These are phyloP conservation scores for Leptothorax acervorum DNA, from an alignment of 2,888 invertebrate genomes.

Conservation along the genomic window DNA sequence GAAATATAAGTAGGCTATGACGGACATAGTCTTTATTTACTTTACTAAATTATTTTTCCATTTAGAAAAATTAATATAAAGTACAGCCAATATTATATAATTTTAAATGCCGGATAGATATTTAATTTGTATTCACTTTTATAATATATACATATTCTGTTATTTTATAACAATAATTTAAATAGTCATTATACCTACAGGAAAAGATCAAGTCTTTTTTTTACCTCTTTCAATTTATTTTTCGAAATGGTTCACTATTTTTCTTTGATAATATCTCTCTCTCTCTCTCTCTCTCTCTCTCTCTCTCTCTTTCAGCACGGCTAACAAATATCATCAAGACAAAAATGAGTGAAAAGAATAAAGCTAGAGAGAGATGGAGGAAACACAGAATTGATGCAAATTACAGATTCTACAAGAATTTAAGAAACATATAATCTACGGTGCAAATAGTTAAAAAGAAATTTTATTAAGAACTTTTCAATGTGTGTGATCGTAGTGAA, in stretches of 20 bases:
- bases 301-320: too few species aligned
- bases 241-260: neutral
- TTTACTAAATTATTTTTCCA: neutral
- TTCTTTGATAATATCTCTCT: too few species aligned
- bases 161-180: neutral
- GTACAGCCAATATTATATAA: neutral
- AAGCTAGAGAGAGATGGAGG: too few species aligned
- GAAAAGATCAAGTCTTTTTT: neutral
- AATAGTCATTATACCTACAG: neutral
- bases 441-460: too few species aligned
- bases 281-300: too few species aligned
- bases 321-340: too few species aligned
- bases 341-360: too few species aligned
- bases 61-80: neutral
- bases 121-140: neutral
- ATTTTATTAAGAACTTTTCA: too few species aligned
- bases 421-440: too few species aligned
- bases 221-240: neutral
- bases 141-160: neutral
- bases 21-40: neutral
- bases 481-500: too few species aligned
- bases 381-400: too few species aligned
- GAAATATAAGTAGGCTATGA: neutral
- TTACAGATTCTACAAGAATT: too few species aligned
- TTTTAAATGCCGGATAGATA: neutral